A percentile compares a stretch with the other conserved stretches of the same genome.
These are phyloP conservation scores for Holacanthus passer DNA, from an alignment of 2,113 vertebrate genomes.

Conservation along the genomic window DNA sequence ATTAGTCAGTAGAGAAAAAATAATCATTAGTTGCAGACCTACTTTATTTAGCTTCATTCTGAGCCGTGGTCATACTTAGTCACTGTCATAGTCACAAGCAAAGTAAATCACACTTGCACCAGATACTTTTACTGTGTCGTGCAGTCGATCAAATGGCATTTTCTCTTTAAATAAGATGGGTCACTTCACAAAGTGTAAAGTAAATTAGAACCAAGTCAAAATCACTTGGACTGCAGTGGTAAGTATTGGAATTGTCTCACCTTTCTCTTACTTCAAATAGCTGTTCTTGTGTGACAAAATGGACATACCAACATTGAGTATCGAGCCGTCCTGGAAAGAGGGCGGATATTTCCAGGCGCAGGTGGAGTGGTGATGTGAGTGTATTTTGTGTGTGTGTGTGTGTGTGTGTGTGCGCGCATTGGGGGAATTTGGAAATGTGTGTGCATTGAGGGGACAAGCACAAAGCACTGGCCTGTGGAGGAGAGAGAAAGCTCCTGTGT, in stretches of 20 bases:
- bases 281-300: neutral
- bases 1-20: too few species aligned
- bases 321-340: neutral
- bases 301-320: neutral
- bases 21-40: neutral
- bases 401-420: constrained; percentile 26
- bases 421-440: constrained; percentile 3
- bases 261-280: neutral
- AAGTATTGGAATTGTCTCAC: neutral
- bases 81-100: neutral
- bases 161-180: neutral
- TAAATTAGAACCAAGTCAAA: neutral
- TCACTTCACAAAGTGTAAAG: neutral
- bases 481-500: constrained; percentile 75
- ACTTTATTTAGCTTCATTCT: neutral
- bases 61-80: neutral
- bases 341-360: constrained; percentile 20
- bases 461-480: constrained; percentile 78
- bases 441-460: constrained; percentile 31
- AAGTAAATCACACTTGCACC: neutral
- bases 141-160: neutral
- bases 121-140: neutral
- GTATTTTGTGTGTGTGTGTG: too few species aligned
- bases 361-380: constrained; percentile 43
- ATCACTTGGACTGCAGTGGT: neutral